Percentiles rank a stretch among this genome's conserved stretches.
Evolutionary conservation across 2,797 vertebrate genomes (phyloP).

Genomic region (Atherinosoma microstoma): DNA sequence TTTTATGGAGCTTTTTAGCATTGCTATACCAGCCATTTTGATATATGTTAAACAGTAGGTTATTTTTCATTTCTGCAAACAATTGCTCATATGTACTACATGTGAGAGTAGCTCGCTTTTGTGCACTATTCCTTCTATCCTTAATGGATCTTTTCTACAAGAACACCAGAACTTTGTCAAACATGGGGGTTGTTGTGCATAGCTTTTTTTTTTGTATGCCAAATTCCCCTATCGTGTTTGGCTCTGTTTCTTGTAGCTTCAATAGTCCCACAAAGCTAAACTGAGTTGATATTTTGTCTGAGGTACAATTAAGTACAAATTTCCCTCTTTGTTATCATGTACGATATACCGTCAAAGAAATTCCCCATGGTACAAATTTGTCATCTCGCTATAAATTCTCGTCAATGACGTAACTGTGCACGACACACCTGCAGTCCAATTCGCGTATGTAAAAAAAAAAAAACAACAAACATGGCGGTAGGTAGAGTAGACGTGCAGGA

Average conservation of each 20-base stretch:
- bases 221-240: not conserved
- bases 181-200: not conserved
- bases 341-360: too few species aligned
- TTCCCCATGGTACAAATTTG: too few species aligned
- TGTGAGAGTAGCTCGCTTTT: not conserved
- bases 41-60: not conserved
- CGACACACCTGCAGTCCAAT: too few species aligned
- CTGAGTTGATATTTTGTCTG: not conserved
- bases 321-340: too few species aligned
- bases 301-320: conserved; percentile 9
- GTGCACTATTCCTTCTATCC: too few species aligned
- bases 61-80: not conserved
- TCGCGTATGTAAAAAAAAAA: too few species aligned
- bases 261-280: conserved; percentile 5
- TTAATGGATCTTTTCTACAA: not conserved
- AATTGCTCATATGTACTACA: not conserved
- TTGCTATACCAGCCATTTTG: not conserved
- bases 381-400: too few species aligned
- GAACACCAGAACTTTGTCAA: not conserved
- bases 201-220: not conserved
- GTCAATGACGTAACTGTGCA: too few species aligned
- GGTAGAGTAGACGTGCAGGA: too few species aligned
- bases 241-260: not conserved
- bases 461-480: too few species aligned
- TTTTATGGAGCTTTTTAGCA: not conserved